These are phyloP conservation scores for Argyrosomus regius DNA, from an alignment of 2,797 vertebrate genomes.

Conservation along the genomic window DNA sequence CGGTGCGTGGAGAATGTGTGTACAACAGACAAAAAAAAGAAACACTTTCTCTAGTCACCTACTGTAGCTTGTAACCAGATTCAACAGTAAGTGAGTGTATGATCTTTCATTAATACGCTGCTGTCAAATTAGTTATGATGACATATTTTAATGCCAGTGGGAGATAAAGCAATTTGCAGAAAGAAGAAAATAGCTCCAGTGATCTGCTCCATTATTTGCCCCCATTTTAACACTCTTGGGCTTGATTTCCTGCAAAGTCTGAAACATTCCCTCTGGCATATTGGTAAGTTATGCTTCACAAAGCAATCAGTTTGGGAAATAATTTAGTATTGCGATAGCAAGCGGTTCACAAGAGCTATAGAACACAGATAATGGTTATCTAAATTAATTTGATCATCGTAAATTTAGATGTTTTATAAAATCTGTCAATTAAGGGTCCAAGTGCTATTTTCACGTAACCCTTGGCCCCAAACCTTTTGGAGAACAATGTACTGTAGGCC, in stretches of 20 bases:
- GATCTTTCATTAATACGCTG: constrained; percentile 21
- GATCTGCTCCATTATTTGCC: constrained; percentile 46
- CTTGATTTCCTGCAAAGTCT: constrained; percentile 37
- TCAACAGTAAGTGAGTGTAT: constrained; percentile 9
- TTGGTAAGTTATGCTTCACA: constrained; percentile 34
- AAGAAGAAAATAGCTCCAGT: constrained; percentile 41
- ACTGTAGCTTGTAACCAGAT: constrained; percentile 1
- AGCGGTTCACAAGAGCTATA: constrained; percentile 24
- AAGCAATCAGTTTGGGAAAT: constrained; percentile 43
- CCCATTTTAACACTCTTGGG: constrained; percentile 35
- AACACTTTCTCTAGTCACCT: neutral
- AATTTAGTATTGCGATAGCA: constrained; percentile 19
- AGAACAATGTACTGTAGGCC: neutral
- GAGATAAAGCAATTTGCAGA: constrained; percentile 43
- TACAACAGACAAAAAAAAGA: neutral
- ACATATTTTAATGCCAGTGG: constrained; percentile 29
- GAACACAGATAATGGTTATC: constrained; percentile 17
- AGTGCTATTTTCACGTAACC: neutral
- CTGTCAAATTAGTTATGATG: constrained; percentile 41
- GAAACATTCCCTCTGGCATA: constrained; percentile 31
- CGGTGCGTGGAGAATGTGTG: neutral
- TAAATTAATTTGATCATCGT: constrained; percentile 25
- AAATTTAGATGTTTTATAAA: constrained; percentile 18
- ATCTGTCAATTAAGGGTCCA: neutral
- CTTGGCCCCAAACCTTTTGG: neutral